Conservation (phyloP, 2,888 invertebrate species). For the Synanthedon myopaeformis region DNA sequence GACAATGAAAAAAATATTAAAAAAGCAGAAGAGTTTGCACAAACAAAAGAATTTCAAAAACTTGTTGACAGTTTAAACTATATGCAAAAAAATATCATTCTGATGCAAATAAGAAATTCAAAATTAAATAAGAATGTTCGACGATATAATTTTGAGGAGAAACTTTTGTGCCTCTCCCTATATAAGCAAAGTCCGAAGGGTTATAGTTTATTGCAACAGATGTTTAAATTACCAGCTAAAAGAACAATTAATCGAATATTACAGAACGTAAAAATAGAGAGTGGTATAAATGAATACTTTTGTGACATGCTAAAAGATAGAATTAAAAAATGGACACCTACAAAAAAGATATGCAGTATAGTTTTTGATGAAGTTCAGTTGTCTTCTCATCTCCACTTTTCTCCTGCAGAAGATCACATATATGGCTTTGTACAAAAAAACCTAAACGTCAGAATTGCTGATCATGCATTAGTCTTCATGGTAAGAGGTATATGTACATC, state of each 20-base stretch:
- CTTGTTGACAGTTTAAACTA: not conserved
- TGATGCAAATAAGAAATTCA: not conserved
- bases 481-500: slow-evolving; percentile 9
- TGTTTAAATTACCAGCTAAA: slow-evolving; percentile 7
- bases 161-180: slow-evolving; percentile 6
- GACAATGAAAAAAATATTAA: not conserved
- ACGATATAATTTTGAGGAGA: slow-evolving; percentile 4
- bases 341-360: not conserved
- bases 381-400: not conserved
- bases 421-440: not conserved
- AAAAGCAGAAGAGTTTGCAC: not conserved
- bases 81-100: not conserved
- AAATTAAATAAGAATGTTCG: not conserved
- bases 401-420: not conserved
- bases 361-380: not conserved
- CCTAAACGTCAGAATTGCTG: not conserved
- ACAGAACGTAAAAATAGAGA: not conserved
- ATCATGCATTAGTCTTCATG: slow-evolving; percentile 8
- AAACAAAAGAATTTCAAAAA: not conserved
- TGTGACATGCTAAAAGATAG: not conserved
- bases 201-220: slow-evolving; percentile 5
- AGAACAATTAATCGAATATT: slow-evolving; percentile 4
- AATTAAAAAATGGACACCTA: not conserved
- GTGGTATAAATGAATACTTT: not conserved
- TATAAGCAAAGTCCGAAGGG: slow-evolving; percentile 8